Base-by-base conservation (phyloP, 2,113 vertebrate species). In the Chionodraco myersi region DNA sequence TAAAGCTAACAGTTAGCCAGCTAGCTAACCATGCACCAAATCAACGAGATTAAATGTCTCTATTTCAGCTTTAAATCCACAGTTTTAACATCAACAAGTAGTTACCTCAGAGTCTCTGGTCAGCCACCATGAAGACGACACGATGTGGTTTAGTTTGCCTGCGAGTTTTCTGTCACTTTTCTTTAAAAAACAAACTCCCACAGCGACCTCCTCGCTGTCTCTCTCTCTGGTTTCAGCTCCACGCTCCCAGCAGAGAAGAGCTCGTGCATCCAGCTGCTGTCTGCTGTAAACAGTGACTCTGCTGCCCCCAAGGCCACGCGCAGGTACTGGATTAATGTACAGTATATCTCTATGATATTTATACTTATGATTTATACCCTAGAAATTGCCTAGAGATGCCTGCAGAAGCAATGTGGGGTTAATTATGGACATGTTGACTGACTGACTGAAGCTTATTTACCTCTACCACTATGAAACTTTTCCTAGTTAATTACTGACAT, bases 1-100 rank as follows among this genome's bases (percentile, higher is more conserved):
- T 15, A 71, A 21, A 62, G 88, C 88, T 91, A 92, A 88, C 77
- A 5, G 88, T 79, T 91, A 92, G 90, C 88, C 83, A 88, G 89
- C 86, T 79, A 84, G 90, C 89, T 41, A 72, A 89, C 82, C 88
- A 78, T 83, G 84, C 88, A 86, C 57, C 36, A 2, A 87, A 77
- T 80, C 66, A 14, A 60, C 84, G 72, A 79, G 65, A 61, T 41
- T 71, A 86, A 89, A 82, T 61, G 70, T 63, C 52, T 9, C 21
- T n/a, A 77, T 80, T 74, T 16, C 66, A 75, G 18, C 30, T 10
- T 41, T 11, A 8, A 11, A n/a, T 48, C 60, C 45, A 76, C 23
- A 0, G 16, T 82, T 75, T 91, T 91, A 73, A 78, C 49, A 52
- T 34, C 83, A 53, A 67, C 66, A 48, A 65, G 76, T 26, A 49